Base-by-base conservation (phyloP, 2,797 vertebrate species). In the Anniella stebbinsi region DNA sequence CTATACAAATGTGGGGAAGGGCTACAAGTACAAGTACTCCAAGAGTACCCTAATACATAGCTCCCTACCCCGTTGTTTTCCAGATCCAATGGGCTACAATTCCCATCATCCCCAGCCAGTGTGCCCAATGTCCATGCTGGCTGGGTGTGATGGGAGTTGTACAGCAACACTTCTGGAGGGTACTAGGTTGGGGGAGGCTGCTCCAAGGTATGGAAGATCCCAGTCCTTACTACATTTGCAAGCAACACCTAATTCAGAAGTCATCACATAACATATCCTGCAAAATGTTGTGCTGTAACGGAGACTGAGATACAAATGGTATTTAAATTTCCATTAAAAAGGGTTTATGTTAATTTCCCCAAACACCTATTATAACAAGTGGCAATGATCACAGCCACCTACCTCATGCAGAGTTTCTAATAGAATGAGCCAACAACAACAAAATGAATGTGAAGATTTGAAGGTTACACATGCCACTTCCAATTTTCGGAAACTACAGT, bases 401-500 rank as follows among this genome's bases (percentile, higher is more conserved):
- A 92, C 67, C n/a, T 63, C 91, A 92, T 89, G 88, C 78, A 92
- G 82, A 60, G 21, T n/a, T 92, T 48, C 82, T 92, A 95, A 93
- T 92, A 91, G 93, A 92, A 91, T 94, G 80, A 89, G 21, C 69
- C 88, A 75, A 89, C 91, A 93, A 92, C 38, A 93, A 6, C 87
- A 91, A 95, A 95, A 88, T 88, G 28, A 84, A 81, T 92, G 54
- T 4, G 63, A 81, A 41, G 81, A 91, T 92, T 92, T 93, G 54
- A 96, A 95, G 87, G 89, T 93, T 94, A 93, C 91, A 69, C 60
- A 30, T 86, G 77, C 1, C 28, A 91, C 21, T 84, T 95, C 66
- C 77, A 93, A 0, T 48, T 92, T 87, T 28, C 21, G 80, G 92
- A 93, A 75, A 95, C 91, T 90, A 90, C 48, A 90, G 84, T 91